Percentiles rank a stretch among this genome's conserved stretches.
Conservation (phyloP, 2,888 invertebrate genomes). For the Agrotis ipsilon region DNA sequence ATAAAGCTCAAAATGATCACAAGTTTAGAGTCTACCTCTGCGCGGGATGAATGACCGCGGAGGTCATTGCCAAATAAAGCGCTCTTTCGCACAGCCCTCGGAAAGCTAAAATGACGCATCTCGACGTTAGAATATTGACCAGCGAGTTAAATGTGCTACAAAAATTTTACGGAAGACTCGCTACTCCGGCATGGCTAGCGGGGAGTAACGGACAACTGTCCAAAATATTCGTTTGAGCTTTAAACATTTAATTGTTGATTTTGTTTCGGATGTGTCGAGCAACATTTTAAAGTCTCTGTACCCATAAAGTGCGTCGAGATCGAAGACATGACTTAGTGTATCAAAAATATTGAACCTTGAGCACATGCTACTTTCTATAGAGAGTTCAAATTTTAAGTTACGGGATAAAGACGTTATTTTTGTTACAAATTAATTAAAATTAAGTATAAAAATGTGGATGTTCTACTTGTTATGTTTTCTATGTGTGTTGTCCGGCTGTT, state of each 20-base stretch:
- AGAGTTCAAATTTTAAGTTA: conserved; percentile 55
- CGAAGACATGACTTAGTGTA: conserved; percentile 87
- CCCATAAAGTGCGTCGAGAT: conserved; percentile 82
- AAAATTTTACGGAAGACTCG: conserved; percentile 62
- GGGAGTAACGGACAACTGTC: conserved; percentile 58
- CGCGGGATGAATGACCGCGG: conserved; percentile 82
- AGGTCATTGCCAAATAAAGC: conserved; percentile 90
- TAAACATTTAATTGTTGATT: conserved; percentile 27
- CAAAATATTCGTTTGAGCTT: conserved; percentile 22
- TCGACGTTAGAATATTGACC: conserved; percentile 57
- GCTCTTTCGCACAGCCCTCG: conserved; percentile 80
- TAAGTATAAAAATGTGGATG: conserved; percentile 72
- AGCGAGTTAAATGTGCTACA: conserved; percentile 57
- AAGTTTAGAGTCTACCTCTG: conserved; percentile 19
- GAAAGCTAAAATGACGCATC: conserved; percentile 82
- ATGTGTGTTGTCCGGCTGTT: conserved; percentile 71
- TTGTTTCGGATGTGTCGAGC: conserved; percentile 60
- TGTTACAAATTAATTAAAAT: conserved; percentile 32
- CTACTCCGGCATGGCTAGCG: conserved; percentile 56
- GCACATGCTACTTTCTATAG: conserved; percentile 77
- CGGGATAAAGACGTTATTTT: conserved; percentile 46
- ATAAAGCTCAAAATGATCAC: conserved; percentile 66
- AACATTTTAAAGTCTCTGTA: conserved; percentile 81
- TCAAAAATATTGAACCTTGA: conserved; percentile 81
- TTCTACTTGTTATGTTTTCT: conserved; percentile 73